Evolutionary conservation across 2,113 vertebrate species (phyloP).

Genomic region (Mandrillus leucophaeus): DNA sequence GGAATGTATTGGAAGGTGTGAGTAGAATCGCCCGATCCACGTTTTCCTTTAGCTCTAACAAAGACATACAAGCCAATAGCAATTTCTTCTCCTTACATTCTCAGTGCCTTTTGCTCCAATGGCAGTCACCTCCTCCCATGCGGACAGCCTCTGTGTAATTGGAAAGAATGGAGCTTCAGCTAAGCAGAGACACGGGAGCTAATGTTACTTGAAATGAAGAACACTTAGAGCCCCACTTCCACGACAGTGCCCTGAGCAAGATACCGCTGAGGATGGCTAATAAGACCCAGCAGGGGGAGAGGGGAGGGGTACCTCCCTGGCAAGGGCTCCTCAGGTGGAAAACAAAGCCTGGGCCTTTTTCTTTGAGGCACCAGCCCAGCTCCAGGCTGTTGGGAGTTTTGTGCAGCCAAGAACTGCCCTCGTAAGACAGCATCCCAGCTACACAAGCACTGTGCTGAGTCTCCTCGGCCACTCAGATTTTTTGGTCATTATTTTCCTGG

Average conservation of each 20-base stretch:
- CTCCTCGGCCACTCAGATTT: fast-evolving
- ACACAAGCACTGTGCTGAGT: fast-evolving
- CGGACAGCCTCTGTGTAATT: neutral
- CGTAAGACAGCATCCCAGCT: fast-evolving
- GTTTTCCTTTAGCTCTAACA: fast-evolving
- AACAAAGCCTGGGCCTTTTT: neutral
- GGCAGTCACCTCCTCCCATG: fast-evolving
- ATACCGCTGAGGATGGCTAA: neutral
- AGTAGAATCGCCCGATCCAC: fast-evolving
- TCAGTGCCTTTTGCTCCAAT: fast-evolving
- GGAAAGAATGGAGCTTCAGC: neutral
- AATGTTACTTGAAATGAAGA: slow-evolving; percentile 58
- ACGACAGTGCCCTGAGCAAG: neutral
- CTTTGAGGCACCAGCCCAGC: neutral
- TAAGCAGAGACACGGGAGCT: neutral
- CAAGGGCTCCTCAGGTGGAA: neutral
- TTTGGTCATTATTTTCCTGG: neutral
- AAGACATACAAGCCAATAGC: fast-evolving
- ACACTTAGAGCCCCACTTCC: neutral
- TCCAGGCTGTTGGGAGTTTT: neutral
- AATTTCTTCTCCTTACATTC: fast-evolving
- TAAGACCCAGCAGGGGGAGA: neutral
- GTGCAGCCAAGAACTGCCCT: neutral
- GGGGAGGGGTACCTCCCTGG: neutral
- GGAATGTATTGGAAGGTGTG: fast-evolving